Evolutionary conservation across 2,888 invertebrate species (phyloP).

Genomic region (Drosophila pseudotalamancana): DNA sequence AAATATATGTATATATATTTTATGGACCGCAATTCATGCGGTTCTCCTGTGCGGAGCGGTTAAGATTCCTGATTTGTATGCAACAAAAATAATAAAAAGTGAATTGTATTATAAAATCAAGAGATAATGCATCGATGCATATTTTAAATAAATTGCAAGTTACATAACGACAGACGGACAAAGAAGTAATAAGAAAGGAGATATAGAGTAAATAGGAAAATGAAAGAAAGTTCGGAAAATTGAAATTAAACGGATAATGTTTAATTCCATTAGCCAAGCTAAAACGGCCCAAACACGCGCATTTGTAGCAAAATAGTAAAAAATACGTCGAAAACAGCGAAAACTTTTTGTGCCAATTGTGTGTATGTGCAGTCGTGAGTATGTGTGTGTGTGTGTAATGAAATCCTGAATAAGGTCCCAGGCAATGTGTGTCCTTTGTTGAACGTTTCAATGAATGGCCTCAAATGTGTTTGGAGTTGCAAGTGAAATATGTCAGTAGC

Average conservation of each 20-base stretch:
- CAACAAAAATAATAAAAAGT: slow-evolving; percentile 7
- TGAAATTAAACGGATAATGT: slow-evolving; percentile 39
- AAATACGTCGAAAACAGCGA: slow-evolving; percentile 15
- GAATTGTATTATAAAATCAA: slow-evolving; percentile 18
- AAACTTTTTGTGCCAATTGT: slow-evolving; percentile 27
- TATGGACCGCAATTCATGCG: neutral
- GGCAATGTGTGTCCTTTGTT: slow-evolving; percentile 24
- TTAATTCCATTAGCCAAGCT: slow-evolving; percentile 59
- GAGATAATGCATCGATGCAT: slow-evolving; percentile 5
- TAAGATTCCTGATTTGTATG: slow-evolving; percentile 11
- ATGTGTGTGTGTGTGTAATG: slow-evolving; percentile 12
- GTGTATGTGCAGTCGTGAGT: neutral
- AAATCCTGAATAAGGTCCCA: slow-evolving; percentile 2
- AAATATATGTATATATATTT: neutral
- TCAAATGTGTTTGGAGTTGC: slow-evolving; percentile 31
- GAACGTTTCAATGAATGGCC: slow-evolving; percentile 20
- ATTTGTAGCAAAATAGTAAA: slow-evolving; percentile 42
- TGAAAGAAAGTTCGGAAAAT: slow-evolving; percentile 15
- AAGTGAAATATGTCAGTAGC: slow-evolving; percentile 53
- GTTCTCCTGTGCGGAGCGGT: neutral
- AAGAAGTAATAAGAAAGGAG: neutral
- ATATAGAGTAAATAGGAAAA: neutral
- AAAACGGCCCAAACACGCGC: slow-evolving; percentile 24
- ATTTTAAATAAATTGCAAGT: neutral
- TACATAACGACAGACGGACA: neutral